Evolutionary conservation across 53 echinoderm and acorn worm species (phyloP).

Genomic region (Temnopleurus reevesii): DNA sequence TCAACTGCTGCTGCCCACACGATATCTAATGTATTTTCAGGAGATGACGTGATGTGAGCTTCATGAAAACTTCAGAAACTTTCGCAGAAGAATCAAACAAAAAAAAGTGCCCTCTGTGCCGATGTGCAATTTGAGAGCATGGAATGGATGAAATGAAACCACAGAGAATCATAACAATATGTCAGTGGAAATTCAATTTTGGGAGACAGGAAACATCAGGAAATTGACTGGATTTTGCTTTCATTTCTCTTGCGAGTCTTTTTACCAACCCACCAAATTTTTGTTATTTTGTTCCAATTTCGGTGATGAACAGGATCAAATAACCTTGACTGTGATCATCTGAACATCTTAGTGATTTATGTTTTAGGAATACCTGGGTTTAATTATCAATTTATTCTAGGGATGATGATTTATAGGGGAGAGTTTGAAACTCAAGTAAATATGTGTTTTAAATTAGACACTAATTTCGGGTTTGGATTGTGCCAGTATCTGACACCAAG

Average conservation of each 20-base stretch:
- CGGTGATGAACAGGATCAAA: background rate
- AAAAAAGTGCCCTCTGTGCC: background rate
- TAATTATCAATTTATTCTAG: background rate
- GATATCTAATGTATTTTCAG: too few species aligned
- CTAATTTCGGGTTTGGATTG: too few species aligned
- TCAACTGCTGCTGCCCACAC: too few species aligned
- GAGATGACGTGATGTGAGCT: background rate
- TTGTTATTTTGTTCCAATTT: background rate
- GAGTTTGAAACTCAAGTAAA: too few species aligned
- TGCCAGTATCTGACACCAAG: too few species aligned
- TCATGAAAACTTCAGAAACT: background rate
- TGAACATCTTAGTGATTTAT: background rate
- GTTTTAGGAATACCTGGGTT: background rate
- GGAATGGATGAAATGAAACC: conserved; percentile 26
- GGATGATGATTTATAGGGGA: too few species aligned
- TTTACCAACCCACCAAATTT: background rate
- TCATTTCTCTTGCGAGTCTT: conserved; percentile 18
- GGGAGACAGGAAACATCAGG: conserved; percentile 25
- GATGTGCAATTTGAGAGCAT: background rate
- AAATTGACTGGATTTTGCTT: conserved; percentile 51
- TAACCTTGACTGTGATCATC: background rate
- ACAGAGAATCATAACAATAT: conserved; percentile 57
- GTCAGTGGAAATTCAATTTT: conserved; percentile 63
- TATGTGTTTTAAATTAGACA: too few species aligned
- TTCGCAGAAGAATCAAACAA: background rate